A percentile compares a stretch with the other conserved stretches of the same genome.
Evolutionary conservation across 92 coral and sea anemone genomes (phyloP).

Genomic region (Palythoa grandis): DNA sequence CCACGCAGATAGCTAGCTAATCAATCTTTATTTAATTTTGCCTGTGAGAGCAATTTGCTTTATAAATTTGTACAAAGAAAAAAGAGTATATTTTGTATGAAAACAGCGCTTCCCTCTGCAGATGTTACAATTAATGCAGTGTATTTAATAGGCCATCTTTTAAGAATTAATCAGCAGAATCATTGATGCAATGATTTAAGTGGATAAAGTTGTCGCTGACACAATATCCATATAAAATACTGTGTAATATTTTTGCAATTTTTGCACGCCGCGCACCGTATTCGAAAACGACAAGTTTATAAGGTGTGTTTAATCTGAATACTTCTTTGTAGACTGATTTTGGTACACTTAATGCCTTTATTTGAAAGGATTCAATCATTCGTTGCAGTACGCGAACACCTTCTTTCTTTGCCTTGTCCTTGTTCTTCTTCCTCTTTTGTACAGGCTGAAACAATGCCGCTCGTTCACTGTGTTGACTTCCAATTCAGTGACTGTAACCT

Average conservation of each 20-base stretch:
- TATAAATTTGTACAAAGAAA: slow-evolving; percentile 47
- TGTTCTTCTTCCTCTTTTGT: background rate
- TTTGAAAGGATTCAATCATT: background rate
- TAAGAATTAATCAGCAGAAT: background rate
- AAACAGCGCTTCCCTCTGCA: background rate
- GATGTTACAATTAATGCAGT: slow-evolving; percentile 13
- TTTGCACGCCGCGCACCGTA: slow-evolving; percentile 8
- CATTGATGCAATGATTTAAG: too few species aligned
- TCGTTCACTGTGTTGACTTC: background rate
- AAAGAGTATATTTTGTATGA: slow-evolving; percentile 51
- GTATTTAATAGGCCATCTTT: slow-evolving; percentile 8
- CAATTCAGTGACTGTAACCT: background rate
- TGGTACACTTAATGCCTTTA: slow-evolving; percentile 3
- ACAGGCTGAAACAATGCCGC: background rate
- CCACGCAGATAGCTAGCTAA: slow-evolving; percentile 38
- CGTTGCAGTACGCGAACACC: background rate
- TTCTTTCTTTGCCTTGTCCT: background rate
- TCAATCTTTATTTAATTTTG: slow-evolving; percentile 44
- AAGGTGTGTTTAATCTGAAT: background rate
- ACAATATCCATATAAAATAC: background rate
- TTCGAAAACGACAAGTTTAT: background rate
- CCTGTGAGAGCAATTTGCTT: slow-evolving; percentile 38
- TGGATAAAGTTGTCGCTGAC: background rate
- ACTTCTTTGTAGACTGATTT: background rate
- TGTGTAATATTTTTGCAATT: slow-evolving; percentile 15